Base-by-base conservation (phyloP, 1,140 invertebrate genomes). In the Leptinotarsa undecemlineata region DNA sequence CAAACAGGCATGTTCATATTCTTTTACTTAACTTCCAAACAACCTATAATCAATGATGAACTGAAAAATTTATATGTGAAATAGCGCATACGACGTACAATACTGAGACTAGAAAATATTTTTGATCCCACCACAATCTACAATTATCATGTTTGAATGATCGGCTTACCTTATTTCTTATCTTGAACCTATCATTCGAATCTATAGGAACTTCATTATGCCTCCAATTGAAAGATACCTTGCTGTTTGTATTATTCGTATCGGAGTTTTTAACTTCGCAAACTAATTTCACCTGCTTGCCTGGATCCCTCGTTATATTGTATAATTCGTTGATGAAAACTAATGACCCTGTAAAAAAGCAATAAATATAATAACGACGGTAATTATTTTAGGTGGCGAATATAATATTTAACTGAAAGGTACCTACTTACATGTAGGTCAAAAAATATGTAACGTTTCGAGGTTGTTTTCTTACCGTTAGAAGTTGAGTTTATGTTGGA, bases 181-280 rank as follows among this genome's bases (percentile, higher is more conserved):
- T 85, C 33, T 85, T 87, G 26, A 91, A 84, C 48, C 90, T 85
- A 0, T 86, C 84, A 20, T 86, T 85, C 71, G 71, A 15, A 60
- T 76, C 70, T 3, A 93, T 81, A 0, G 88, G 90, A 2, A 88
- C 89, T 78, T 89, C 88, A 81, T 93, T 91, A 82, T 91, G 91
- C 78, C 86, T 90, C 93, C 93, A 95, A 20, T 83, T 84, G 76
- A 94, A 89, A 69, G 86, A 87, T n/a, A 91, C 89, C 51, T 86
- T 87, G 57, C 19, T 20, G 11, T 67, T 75, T 3, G 78, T 77
- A 26, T 75, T 74, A 62, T 82, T 80, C 2, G 68, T 17, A 51
- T 84, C 81, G 19, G 80, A 68, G 73, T 81, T 82, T 72, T 83
- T 80, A 11, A 92, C 91, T 81, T 93, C 91, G 81, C 93, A 94